Conservation (phyloP, 2,797 vertebrate species). For the Ctenosaura bakeri region DNA sequence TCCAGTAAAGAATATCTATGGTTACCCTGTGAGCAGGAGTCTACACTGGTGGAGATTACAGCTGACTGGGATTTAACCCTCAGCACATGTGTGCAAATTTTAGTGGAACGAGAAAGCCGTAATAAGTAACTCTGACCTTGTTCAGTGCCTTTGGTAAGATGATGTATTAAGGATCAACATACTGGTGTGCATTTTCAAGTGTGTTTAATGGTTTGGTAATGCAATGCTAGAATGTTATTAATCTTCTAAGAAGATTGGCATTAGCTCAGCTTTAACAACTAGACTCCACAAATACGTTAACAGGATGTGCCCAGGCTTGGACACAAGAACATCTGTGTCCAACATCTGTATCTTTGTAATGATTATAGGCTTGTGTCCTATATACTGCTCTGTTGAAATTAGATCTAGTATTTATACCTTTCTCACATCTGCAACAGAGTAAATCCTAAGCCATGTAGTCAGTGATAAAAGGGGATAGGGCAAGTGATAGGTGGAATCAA, state of each 20-base stretch:
- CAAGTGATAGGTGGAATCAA: neutral
- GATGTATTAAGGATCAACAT: conserved; percentile 49
- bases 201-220: conserved; percentile 80
- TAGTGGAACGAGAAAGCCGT: neutral
- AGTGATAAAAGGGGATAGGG: conserved; percentile 41
- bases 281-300: conserved; percentile 76
- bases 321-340: conserved; percentile 78
- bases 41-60: neutral
- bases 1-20: neutral
- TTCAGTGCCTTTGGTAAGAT: conserved; percentile 34
- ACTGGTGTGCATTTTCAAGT: conserved; percentile 57
- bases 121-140: conserved; percentile 46
- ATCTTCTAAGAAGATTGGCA: conserved; percentile 82
- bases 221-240: conserved; percentile 76
- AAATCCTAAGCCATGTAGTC: conserved; percentile 42
- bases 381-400: conserved; percentile 56
- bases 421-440: conserved; percentile 48
- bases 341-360: conserved; percentile 75
- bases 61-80: neutral
- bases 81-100: neutral
- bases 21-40: neutral
- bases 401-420: conserved; percentile 61
- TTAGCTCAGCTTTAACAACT: conserved; percentile 80
- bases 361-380: conserved; percentile 74
- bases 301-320: conserved; percentile 64